Evolutionary conservation across 2,113 vertebrate genomes (phyloP).

Genomic region (Pleuronectes platessa): DNA sequence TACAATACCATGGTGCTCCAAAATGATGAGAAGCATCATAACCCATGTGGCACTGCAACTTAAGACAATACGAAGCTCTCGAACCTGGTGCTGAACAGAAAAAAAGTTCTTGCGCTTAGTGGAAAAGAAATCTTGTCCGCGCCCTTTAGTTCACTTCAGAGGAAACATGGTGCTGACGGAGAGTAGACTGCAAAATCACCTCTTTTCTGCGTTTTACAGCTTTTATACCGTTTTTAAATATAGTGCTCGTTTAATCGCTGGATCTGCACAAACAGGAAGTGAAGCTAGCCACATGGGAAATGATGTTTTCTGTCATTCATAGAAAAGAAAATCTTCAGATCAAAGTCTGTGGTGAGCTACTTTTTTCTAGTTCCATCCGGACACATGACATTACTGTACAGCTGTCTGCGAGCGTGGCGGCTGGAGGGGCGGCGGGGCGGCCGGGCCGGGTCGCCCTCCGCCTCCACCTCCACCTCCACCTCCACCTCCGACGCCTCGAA

Average conservation of each 20-base stretch:
- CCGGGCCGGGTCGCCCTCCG: constrained; percentile 54
- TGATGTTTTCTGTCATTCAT: constrained; percentile 84
- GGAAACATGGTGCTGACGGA: constrained; percentile 31
- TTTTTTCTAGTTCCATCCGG: constrained; percentile 82
- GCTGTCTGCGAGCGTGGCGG: constrained; percentile 70
- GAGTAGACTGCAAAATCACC: constrained; percentile 54
- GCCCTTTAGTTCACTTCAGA: constrained; percentile 32
- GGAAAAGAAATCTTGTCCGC: constrained; percentile 28
- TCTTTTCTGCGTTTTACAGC: constrained; percentile 77
- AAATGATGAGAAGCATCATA: constrained; percentile 90
- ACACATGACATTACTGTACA: constrained; percentile 87
- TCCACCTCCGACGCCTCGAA: constrained; percentile 61
- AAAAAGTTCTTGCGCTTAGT: constrained; percentile 52
- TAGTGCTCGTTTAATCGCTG: constrained; percentile 85
- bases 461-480: constrained; percentile 59
- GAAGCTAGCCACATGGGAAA: constrained; percentile 82
- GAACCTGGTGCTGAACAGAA: constrained; percentile 64
- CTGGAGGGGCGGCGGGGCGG: constrained; percentile 37
- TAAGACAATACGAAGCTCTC: constrained; percentile 66
- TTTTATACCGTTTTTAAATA: constrained; percentile 81
- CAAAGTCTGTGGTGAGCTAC: constrained; percentile 83
- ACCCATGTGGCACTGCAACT: constrained; percentile 87
- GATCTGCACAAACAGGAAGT: constrained; percentile 79
- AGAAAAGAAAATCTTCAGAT: constrained; percentile 70
- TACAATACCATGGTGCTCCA: constrained; percentile 96